Conservation (phyloP, 2,797 vertebrate species). For the Nasua narica region DNA sequence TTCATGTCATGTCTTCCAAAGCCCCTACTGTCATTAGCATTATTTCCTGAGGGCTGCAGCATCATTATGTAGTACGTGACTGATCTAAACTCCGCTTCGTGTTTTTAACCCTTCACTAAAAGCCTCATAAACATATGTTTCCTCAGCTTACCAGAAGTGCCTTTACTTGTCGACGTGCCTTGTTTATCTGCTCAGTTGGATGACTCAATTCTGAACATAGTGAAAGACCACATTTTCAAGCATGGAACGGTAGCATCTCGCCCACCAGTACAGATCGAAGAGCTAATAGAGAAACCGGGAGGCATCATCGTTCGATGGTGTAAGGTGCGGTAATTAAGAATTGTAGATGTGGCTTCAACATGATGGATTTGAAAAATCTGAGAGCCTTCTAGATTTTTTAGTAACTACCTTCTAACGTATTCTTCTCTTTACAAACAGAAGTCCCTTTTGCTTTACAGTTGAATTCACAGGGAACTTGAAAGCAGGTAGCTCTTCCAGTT, state of each 20-base stretch:
- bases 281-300: constrained; percentile 95
- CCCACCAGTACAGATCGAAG: constrained; percentile 96
- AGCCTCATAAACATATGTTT: constrained; percentile 62
- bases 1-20: background rate
- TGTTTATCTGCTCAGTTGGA: constrained; percentile 96
- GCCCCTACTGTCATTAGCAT: background rate
- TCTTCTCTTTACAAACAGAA: constrained; percentile 34
- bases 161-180: constrained; percentile 93
- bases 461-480: constrained; percentile 2
- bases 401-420: background rate
- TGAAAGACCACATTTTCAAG: constrained; percentile 89
- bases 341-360: background rate
- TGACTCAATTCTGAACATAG: constrained; percentile 90
- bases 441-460: background rate
- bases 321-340: constrained; percentile 88
- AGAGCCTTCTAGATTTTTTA: background rate
- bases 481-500: background rate
- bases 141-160: constrained; percentile 95
- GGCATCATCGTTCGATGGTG: constrained; percentile 95
- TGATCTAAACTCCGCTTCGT: background rate
- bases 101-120: background rate
- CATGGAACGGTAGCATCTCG: constrained; percentile 93
- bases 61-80: background rate
- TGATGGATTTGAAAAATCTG: background rate
- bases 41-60: background rate